Percentiles rank a stretch among this genome's conserved stretches.
Conservation (phyloP, 2,113 vertebrate genomes). For the Pituophis catenifer region DNA sequence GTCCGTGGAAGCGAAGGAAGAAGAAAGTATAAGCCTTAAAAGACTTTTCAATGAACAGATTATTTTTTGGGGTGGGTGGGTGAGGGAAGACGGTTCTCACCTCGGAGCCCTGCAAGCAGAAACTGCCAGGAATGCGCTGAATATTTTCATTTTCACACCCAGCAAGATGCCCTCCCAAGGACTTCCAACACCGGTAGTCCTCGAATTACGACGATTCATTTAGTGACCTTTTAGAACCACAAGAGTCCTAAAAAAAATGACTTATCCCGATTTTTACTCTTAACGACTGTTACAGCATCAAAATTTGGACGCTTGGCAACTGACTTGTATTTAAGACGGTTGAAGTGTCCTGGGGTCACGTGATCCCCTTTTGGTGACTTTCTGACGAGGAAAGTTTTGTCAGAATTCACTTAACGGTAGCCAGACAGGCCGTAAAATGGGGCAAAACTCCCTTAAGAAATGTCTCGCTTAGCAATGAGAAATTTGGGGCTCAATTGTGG, state of each 20-base stretch:
- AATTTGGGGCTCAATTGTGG: background rate
- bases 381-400: too few species aligned
- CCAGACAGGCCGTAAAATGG: background rate
- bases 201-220: background rate
- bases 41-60: conserved; percentile 3
- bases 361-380: background rate
- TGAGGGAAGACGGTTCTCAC: background rate
- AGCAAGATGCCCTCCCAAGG: accelerated
- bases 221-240: background rate
- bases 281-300: background rate
- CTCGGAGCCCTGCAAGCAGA: conserved; percentile 16
- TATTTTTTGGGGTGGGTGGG: too few species aligned
- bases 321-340: accelerated
- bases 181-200: background rate
- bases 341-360: too few species aligned
- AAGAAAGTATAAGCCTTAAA: conserved; percentile 54
- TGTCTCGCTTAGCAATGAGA: too few species aligned
- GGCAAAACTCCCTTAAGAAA: too few species aligned
- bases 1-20: background rate
- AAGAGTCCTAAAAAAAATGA: background rate
- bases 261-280: background rate
- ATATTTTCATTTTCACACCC: accelerated
- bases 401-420: too few species aligned
- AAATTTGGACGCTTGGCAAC: background rate
- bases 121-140: background rate